Conservation (phyloP, 2,888 invertebrate species). For the Agonopterix arenella region DNA sequence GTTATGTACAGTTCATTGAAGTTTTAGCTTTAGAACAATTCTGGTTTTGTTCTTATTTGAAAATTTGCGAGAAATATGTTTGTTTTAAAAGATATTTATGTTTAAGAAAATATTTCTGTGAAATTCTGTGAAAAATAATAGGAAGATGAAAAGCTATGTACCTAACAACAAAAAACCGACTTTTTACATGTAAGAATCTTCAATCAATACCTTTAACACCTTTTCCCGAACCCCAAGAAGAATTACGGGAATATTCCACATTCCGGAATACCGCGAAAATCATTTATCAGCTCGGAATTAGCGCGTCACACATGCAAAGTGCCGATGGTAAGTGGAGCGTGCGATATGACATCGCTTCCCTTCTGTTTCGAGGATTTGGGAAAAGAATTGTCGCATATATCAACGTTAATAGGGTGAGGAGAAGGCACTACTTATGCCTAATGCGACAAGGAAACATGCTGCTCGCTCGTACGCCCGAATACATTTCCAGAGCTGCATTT, state of each 20-base stretch:
- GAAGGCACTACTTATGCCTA: slow-evolving; percentile 76
- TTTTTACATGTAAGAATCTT: no score
- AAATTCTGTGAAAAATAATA: no score
- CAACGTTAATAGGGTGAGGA: slow-evolving; percentile 73
- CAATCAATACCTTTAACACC: background rate
- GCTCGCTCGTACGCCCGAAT: slow-evolving; percentile 54
- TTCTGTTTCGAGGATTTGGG: slow-evolving; percentile 65
- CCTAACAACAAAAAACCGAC: no score
- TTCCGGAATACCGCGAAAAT: slow-evolving; percentile 41
- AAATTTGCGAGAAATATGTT: no score
- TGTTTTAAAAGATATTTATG: no score
- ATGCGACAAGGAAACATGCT: slow-evolving; percentile 74
- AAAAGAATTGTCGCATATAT: slow-evolving; percentile 76
- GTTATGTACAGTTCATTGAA: no score
- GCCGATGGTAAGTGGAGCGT: slow-evolving; percentile 50
- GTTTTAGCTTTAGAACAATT: no score
- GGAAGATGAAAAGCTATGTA: no score
- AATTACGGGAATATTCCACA: slow-evolving; percentile 43
- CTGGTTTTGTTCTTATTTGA: no score
- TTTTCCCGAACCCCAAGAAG: slow-evolving; percentile 23
- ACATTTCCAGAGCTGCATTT: slow-evolving; percentile 62
- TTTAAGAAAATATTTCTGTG: no score
- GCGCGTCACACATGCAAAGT: slow-evolving; percentile 50
- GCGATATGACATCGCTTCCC: slow-evolving; percentile 63
- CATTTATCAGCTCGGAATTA: slow-evolving; percentile 68